Evolutionary conservation across 2,888 invertebrate genomes (phyloP), one percentile per base, ranked within the genome.

Genomic region (Lithophane leautieri): DNA sequence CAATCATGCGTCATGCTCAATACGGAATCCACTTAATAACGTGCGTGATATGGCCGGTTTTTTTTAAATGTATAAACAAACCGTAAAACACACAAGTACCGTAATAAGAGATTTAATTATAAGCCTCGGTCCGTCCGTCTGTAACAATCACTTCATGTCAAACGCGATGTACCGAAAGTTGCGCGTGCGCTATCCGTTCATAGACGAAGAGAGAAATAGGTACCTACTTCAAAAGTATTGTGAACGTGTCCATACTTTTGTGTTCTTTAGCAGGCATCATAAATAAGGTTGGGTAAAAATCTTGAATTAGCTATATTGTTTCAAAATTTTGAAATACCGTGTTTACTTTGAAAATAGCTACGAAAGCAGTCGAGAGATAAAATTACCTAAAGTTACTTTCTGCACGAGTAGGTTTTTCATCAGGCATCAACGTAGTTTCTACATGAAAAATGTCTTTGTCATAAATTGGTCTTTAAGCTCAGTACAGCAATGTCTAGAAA

Each of bases 31-130:
- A 54, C 12, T 28, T 34, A 73, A 40, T 25, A 42, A 61, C n/a
- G 40, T 61, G 65, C 75, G 78, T 81, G 65, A 54, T 58, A 4
- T 12, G 12, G n/a, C 40, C 11, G 19, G 73, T 65, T 44, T 56
- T 58, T 73, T 61, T 63, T 58, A 22, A 19, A 66, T 40, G 65
- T 61, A 74, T 47, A 81, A 61, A 73, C 25, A 70, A 79, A 65
- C 80, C 34, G 65, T 74, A 68, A 67, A 76, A 73, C 61, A 67
- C 58, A 56, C 69, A 73, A 76, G 83, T 71, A 85, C 79, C 85
- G 82, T 76, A 74, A 84, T 76, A 80, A 83, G 60, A 73, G 81
- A 70, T 70, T 74, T 85, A 85, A 83, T 83, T 80, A 78, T 70
- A 68, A 56, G 66, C 58, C 63, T 58, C 63, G 25, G 81, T n/a